phyloP scores from a whole-genome alignment of 2,888 invertebrate species.

The Heliconius cydno region DNA sequence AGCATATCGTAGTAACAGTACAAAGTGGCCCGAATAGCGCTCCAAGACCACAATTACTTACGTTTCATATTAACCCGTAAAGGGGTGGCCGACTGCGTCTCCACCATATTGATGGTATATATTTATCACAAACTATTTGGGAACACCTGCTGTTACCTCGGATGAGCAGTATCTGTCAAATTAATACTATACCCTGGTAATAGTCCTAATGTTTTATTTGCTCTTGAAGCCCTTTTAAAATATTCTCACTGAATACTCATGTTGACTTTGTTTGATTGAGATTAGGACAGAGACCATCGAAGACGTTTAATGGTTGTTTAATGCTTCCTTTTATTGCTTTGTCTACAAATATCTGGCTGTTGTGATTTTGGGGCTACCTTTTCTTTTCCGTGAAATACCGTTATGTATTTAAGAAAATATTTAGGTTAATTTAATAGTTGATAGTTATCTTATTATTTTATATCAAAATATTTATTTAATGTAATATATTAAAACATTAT shows the following conservation, averaged over 20 bases:
- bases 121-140: constrained; percentile 78
- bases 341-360: neutral
- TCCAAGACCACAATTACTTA: constrained; percentile 69
- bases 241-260: constrained; percentile 43
- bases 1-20: constrained; percentile 21
- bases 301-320: constrained; percentile 16
- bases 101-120: constrained; percentile 72
- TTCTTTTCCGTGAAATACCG: neutral
- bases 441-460: no score
- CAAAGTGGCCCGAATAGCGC: constrained; percentile 40
- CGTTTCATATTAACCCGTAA: constrained; percentile 61
- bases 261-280: constrained; percentile 44
- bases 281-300: constrained; percentile 41
- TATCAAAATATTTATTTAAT: no score
- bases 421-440: no score
- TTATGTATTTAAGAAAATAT: neutral
- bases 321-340: constrained; percentile 17
- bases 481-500: no score
- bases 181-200: constrained; percentile 60
- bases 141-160: constrained; percentile 78
- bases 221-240: constrained; percentile 49
- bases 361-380: constrained; percentile 10
- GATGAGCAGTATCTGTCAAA: constrained; percentile 73
- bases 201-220: constrained; percentile 59
- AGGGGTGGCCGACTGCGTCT: constrained; percentile 64